A percentile compares a stretch with the other conserved stretches of the same genome.
Evolutionary conservation across 1,140 invertebrate species (phyloP).

Genomic region (Whitmania pigra): DNA sequence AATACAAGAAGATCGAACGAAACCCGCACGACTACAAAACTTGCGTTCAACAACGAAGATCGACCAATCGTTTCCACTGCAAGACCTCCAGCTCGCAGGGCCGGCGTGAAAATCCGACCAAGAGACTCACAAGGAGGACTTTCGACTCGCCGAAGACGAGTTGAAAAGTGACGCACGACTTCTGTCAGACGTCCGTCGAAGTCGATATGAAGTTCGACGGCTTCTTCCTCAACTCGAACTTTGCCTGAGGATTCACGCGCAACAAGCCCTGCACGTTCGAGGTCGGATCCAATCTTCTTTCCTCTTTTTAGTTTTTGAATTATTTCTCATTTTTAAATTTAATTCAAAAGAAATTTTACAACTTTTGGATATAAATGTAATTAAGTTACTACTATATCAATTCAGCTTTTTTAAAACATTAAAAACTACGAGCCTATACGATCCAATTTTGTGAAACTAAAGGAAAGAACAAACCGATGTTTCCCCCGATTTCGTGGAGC

Average conservation of each 20-base stretch:
- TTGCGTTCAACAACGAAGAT: too few relatives aligned
- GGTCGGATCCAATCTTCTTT: not conserved
- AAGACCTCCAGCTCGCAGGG: too few relatives aligned
- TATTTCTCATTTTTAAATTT: not conserved
- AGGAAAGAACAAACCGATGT: not conserved
- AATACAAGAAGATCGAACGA: too few relatives aligned
- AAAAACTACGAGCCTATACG: too few relatives aligned
- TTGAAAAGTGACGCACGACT: too few relatives aligned
- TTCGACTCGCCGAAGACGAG: too few relatives aligned
- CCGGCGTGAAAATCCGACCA: too few relatives aligned
- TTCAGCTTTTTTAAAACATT: not conserved
- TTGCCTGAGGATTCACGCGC: not conserved
- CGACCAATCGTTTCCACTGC: too few relatives aligned
- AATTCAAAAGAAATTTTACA: not conserved
- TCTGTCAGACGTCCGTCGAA: not conserved
- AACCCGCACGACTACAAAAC: too few relatives aligned
- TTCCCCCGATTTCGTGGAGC: not conserved
- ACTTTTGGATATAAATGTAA: not conserved
- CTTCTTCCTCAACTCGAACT: not conserved
- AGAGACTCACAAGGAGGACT: too few relatives aligned
- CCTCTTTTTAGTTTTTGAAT: constrained; percentile 13
- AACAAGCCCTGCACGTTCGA: not conserved
- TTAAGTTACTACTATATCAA: not conserved
- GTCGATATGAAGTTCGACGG: not conserved
- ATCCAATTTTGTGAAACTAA: too few relatives aligned